Conservation (phyloP, 2,797 vertebrate genomes). For the Epinephelus coioides region DNA sequence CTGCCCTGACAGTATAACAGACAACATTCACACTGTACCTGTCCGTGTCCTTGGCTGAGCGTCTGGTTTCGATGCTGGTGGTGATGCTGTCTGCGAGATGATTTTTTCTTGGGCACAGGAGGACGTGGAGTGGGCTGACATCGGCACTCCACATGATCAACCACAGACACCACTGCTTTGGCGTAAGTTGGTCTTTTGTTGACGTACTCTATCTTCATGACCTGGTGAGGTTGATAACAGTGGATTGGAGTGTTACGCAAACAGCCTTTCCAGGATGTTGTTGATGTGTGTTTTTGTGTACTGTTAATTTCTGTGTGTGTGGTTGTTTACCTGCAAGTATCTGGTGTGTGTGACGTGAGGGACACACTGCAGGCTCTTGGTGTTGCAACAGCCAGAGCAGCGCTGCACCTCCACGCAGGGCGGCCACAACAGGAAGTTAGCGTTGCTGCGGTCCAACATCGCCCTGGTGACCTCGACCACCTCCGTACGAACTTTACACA, state of each 20-base stretch:
- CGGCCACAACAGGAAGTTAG: constrained; percentile 95
- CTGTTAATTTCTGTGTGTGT: background rate
- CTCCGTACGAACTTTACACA: constrained; percentile 95
- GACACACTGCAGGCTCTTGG: constrained; percentile 92
- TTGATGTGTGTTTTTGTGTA: background rate
- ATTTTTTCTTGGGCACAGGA: constrained; percentile 73
- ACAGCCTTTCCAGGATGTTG: background rate
- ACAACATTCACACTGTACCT: constrained; percentile 45
- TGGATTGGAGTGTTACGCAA: background rate
- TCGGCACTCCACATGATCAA: constrained; percentile 94
- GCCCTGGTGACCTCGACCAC: constrained; percentile 94
- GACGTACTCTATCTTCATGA: constrained; percentile 94
- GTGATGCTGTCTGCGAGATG: constrained; percentile 73
- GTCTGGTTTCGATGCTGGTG: constrained; percentile 78
- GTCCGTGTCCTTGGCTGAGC: constrained; percentile 51
- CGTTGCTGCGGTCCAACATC: constrained; percentile 95
- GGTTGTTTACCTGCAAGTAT: constrained; percentile 84
- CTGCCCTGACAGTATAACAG: background rate
- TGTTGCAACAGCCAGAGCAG: constrained; percentile 97
- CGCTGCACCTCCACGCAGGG: constrained; percentile 97
- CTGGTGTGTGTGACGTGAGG: constrained; percentile 86
- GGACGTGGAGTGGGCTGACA: constrained; percentile 86
- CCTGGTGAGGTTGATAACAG: constrained; percentile 78
- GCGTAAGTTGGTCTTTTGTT: constrained; percentile 89
- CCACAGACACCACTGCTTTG: constrained; percentile 92